Conservation (phyloP, 1,140 invertebrate genomes). For the Mercenaria mercenaria region DNA sequence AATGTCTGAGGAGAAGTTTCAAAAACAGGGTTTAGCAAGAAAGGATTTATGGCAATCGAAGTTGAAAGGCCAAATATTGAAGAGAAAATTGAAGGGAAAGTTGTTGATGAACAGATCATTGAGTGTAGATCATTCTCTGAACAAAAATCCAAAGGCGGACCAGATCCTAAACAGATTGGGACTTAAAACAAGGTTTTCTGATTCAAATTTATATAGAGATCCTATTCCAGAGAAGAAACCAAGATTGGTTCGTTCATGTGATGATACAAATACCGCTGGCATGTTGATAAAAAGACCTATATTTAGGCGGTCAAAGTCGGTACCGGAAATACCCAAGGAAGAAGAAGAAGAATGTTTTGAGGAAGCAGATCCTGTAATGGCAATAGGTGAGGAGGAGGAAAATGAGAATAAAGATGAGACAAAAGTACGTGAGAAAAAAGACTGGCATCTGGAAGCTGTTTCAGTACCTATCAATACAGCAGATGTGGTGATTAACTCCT, state of each 20-base stretch:
- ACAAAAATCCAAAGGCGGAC: not conserved
- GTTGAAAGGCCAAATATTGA: slow-evolving; percentile 69
- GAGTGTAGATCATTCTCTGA: slow-evolving; percentile 75
- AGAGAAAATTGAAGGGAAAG: slow-evolving; percentile 78
- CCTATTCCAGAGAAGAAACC: not conserved
- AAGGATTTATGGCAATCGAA: slow-evolving; percentile 62
- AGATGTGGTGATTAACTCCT: not conserved
- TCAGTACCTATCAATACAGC: slow-evolving; percentile 40
- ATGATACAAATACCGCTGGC: not conserved
- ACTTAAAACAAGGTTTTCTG: slow-evolving; percentile 36
- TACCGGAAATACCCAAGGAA: slow-evolving; percentile 19
- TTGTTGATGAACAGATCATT: slow-evolving; percentile 83
- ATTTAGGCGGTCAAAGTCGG: slow-evolving; percentile 45
- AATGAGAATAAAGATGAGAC: not conserved
- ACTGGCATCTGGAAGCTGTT: slow-evolving; percentile 42
- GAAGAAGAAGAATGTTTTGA: not conserved
- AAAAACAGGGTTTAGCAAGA: not conserved
- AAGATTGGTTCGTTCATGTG: slow-evolving; percentile 20
- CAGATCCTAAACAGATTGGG: slow-evolving; percentile 9
- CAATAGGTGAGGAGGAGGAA: not conserved
- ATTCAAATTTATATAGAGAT: not conserved
- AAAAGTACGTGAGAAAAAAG: not conserved
- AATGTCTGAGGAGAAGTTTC: not conserved
- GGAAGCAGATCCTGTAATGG: not conserved
- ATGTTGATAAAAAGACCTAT: not conserved